phyloP scores from a whole-genome alignment of 2,888 invertebrate species.

The Pyrrhosoma nymphula region DNA sequence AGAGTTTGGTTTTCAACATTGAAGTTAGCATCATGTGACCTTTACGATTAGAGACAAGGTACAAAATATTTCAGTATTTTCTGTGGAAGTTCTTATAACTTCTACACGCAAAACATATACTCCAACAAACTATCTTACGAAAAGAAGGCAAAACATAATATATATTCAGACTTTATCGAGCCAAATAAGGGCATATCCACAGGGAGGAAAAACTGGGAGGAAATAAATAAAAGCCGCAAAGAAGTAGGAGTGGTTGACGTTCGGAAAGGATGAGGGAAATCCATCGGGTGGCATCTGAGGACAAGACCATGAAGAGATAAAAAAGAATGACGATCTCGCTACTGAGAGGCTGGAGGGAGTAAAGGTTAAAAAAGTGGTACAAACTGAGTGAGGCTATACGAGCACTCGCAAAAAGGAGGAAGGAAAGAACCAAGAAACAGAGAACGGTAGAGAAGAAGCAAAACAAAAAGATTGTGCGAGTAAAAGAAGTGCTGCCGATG shows the following conservation, averaged over 20 bases:
- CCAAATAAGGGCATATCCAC: neutral
- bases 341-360: too few species aligned
- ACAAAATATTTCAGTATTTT: too few species aligned
- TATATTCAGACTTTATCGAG: neutral
- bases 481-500: too few species aligned
- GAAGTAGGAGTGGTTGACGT: neutral
- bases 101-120: too few species aligned
- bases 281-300: neutral
- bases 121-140: too few species aligned
- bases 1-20: too few species aligned
- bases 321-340: neutral
- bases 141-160: neutral
- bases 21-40: too few species aligned
- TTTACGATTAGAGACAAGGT: too few species aligned
- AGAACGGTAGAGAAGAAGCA: neutral
- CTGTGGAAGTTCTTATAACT: too few species aligned
- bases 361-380: neutral
- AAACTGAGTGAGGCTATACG: neutral
- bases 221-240: too few species aligned
- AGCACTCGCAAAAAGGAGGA: neutral
- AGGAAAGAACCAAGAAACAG: neutral
- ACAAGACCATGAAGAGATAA: too few species aligned
- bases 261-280: neutral
- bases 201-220: neutral
- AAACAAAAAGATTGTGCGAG: neutral